These are phyloP conservation scores for Euclidia mi DNA, from an alignment of 2,888 invertebrate genomes.

Conservation along the genomic window DNA sequence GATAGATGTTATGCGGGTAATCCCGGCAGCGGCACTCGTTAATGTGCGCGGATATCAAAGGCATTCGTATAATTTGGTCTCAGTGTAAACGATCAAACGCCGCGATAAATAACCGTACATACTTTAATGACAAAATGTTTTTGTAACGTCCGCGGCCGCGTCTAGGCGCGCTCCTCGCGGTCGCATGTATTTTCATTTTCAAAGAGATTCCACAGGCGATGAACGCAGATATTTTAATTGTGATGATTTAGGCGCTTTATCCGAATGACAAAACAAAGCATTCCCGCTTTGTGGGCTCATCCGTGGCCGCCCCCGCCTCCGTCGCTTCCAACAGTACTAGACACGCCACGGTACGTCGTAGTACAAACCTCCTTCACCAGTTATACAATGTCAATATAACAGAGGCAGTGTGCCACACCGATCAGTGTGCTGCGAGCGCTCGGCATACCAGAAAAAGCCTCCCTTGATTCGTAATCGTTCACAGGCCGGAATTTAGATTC, in stretches of 20 bases:
- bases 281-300: constrained; percentile 61
- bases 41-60: constrained; percentile 56
- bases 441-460: constrained; percentile 37
- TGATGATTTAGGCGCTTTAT: constrained; percentile 78
- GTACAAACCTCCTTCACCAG: too few relatives aligned
- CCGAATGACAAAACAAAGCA: constrained; percentile 73
- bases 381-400: background rate
- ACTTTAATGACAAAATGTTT: constrained; percentile 52
- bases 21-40: constrained; percentile 35
- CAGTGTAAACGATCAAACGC: constrained; percentile 55
- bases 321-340: constrained; percentile 2
- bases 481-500: constrained; percentile 56
- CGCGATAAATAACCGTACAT: constrained; percentile 62
- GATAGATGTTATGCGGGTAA: constrained; percentile 26
- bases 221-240: constrained; percentile 78
- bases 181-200: constrained; percentile 68
- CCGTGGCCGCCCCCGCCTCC: constrained; percentile 21
- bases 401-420: background rate
- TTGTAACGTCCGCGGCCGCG: constrained; percentile 20
- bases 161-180: constrained; percentile 23
- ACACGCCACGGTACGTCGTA: too few relatives aligned
- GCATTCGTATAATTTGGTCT: constrained; percentile 57
- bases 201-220: constrained; percentile 74
- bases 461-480: constrained; percentile 50
- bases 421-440: background rate